A percentile compares a stretch with the other conserved stretches of the same genome.
Evolutionary conservation across 2,113 vertebrate species (phyloP).

Genomic region (Willisornis vidua): DNA sequence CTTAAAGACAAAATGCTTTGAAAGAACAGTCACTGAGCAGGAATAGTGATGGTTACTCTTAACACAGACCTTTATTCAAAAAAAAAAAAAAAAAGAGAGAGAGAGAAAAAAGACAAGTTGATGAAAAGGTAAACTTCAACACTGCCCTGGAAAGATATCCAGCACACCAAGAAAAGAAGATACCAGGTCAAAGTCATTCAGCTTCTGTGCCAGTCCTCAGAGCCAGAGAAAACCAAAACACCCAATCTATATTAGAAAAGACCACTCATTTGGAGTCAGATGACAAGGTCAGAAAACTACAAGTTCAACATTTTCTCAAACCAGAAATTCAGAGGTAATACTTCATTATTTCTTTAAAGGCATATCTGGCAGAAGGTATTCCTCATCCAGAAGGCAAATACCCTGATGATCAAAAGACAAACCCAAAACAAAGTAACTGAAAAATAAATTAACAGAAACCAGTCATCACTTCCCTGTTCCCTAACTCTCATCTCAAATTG

Average conservation of each 20-base stretch:
- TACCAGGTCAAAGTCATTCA: neutral
- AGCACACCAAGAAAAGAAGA: neutral
- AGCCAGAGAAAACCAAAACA: neutral
- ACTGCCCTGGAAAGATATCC: neutral
- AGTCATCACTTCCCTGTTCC: neutral
- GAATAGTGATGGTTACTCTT: neutral
- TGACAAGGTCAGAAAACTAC: neutral
- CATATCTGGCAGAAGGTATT: neutral
- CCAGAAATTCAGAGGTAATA: neutral
- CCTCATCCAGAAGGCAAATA: neutral
- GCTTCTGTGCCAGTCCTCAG: neutral
- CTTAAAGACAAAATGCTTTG: neutral
- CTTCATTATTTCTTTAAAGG: neutral
- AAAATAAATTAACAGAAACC: neutral
- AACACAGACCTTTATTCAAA: neutral
- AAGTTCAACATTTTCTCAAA: neutral
- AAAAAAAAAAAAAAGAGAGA: neutral
- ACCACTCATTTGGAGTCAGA: neutral
- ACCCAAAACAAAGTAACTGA: neutral
- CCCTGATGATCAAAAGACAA: neutral
- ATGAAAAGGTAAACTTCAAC: neutral
- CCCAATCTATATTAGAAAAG: neutral
- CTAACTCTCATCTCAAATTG: neutral
- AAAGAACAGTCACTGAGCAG: neutral
- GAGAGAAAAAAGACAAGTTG: neutral